Conservation (phyloP, 2,797 vertebrate genomes). For the Eleutherodactylus coqui region DNA sequence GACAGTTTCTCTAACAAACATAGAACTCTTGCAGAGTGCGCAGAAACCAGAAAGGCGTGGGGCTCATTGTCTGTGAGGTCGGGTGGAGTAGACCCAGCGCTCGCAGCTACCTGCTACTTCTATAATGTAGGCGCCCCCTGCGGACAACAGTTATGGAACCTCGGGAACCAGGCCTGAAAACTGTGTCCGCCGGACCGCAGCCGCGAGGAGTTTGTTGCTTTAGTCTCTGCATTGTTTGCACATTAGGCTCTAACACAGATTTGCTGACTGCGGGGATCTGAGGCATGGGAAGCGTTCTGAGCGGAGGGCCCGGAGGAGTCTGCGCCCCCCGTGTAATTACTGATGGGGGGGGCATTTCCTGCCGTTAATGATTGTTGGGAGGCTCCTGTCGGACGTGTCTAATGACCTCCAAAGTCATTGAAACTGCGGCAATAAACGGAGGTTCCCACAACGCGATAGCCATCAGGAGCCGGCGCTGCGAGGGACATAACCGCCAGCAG, state of each 20-base stretch:
- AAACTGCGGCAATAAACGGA: conserved; percentile 14
- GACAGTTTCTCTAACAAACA: no score
- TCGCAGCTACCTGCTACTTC: background rate
- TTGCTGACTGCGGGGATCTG: conserved; percentile 20
- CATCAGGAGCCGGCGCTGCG: background rate
- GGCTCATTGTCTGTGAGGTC: background rate
- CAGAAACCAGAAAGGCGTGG: background rate
- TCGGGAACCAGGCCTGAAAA: background rate
- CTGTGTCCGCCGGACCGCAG: background rate
- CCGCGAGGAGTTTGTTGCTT: conserved; percentile 26
- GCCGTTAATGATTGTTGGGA: conserved; percentile 44
- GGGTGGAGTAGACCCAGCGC: background rate
- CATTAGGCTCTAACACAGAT: background rate
- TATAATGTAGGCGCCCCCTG: background rate
- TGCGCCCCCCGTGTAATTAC: background rate
- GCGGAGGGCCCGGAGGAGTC: background rate
- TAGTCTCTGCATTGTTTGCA: conserved; percentile 18
- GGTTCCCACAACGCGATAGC: background rate
- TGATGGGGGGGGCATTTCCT: conserved; percentile 53
- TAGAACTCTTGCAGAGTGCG: background rate
- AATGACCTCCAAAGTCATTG: conserved; percentile 15
- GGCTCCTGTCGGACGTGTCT: background rate
- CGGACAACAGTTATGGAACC: no score
- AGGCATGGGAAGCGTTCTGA: conserved; percentile 18
- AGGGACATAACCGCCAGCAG: no score